These are phyloP conservation scores for Polymixis flavicincta DNA, from an alignment of 2,888 invertebrate species.

Conservation along the genomic window DNA sequence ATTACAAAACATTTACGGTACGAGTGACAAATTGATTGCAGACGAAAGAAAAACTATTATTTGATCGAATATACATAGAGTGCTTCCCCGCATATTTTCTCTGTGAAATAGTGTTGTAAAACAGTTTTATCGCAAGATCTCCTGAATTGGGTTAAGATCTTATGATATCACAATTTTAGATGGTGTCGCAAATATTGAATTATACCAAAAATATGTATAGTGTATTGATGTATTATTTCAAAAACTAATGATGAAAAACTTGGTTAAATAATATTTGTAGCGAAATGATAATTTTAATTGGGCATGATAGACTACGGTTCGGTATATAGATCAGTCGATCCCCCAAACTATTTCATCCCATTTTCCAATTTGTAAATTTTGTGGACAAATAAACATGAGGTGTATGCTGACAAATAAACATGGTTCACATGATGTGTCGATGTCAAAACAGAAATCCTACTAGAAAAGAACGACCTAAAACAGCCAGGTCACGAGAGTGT, in stretches of 20 bases:
- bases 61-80: not conserved
- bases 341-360: too few species aligned
- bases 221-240: not conserved
- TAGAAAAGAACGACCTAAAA: conserved; percentile 21
- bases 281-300: too few species aligned
- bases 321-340: too few species aligned
- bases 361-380: not conserved
- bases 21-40: conserved; percentile 17
- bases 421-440: not conserved
- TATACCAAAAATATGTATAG: not conserved
- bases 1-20: conserved; percentile 57
- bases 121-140: not conserved
- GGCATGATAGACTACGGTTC: too few species aligned
- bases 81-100: not conserved
- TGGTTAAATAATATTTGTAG: not conserved
- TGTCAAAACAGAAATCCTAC: conserved; percentile 1
- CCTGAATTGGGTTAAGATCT: not conserved
- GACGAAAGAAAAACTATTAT: conserved; percentile 18
- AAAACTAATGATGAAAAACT: not conserved
- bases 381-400: not conserved
- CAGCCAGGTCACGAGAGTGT: conserved; percentile 27
- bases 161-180: not conserved
- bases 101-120: not conserved
- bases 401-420: not conserved
- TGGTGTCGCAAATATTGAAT: not conserved